These are phyloP conservation scores for Euphydryas editha DNA, from an alignment of 2,888 invertebrate species.

Conservation along the genomic window DNA sequence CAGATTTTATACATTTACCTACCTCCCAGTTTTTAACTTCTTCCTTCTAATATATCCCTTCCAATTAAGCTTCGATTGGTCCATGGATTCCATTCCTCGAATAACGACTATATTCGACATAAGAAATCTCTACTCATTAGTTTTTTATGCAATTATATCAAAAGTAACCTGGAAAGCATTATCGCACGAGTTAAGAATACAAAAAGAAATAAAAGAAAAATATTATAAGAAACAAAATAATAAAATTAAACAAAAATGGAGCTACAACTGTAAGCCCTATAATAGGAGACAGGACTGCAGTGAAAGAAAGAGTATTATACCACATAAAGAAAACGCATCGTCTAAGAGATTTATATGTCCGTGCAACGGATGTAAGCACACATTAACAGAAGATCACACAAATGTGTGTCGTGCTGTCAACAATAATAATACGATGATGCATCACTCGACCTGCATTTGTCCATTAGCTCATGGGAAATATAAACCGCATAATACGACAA, in stretches of 20 bases:
- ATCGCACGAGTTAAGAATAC: constrained; percentile 67
- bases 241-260: constrained; percentile 75
- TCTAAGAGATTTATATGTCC: constrained; percentile 75
- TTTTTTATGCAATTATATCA: constrained; percentile 87
- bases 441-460: constrained; percentile 78
- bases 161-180: constrained; percentile 72
- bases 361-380: constrained; percentile 88
- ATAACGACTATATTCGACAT: constrained; percentile 90
- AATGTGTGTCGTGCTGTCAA: constrained; percentile 87
- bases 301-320: constrained; percentile 69
- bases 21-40: constrained; percentile 96
- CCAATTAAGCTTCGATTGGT: constrained; percentile 98
- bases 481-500: constrained; percentile 59
- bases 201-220: constrained; percentile 68
- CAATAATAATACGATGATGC: constrained; percentile 87
- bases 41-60: constrained; percentile 93
- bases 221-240: constrained; percentile 72
- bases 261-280: constrained; percentile 70
- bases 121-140: constrained; percentile 89
- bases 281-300: constrained; percentile 70
- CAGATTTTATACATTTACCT: constrained; percentile 94
- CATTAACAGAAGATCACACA: constrained; percentile 87
- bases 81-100: constrained; percentile 97
- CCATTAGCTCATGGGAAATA: constrained; percentile 59
- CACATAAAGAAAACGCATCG: constrained; percentile 66